These are phyloP conservation scores for Frankliniella fusca DNA, from an alignment of 2,888 invertebrate species.

Conservation along the genomic window DNA sequence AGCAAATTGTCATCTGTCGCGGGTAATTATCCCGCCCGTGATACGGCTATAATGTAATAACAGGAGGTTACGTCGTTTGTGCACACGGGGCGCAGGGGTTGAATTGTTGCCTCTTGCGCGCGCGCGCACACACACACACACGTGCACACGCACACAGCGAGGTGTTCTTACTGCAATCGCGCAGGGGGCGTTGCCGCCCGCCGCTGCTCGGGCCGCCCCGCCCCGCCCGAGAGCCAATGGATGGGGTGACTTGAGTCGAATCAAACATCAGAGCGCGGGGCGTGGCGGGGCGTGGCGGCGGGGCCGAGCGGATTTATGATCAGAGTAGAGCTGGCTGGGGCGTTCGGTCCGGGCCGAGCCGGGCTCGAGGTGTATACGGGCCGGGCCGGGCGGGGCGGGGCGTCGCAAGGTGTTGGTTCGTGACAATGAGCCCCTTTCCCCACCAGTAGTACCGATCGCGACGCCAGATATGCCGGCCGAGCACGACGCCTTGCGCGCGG, in stretches of 20 bases:
- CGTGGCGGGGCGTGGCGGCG: not conserved
- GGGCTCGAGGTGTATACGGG: not conserved
- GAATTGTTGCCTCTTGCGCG: not conserved
- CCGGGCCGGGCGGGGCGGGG: not conserved
- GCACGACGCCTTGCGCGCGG: not conserved
- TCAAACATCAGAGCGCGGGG: not conserved
- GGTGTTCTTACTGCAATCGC: too few relatives aligned
- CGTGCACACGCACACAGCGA: too few relatives aligned
- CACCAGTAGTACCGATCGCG: slow-evolving; percentile 7
- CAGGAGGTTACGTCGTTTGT: too few relatives aligned
- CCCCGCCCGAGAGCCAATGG: too few relatives aligned
- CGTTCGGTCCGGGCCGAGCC: not conserved
- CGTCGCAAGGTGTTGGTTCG: not conserved
- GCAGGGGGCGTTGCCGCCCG: not conserved
- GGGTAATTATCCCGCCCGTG: not conserved
- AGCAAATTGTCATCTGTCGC: slow-evolving; percentile 24
- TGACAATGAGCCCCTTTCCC: slow-evolving; percentile 17
- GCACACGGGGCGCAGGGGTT: not conserved
- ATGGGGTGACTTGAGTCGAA: too few relatives aligned
- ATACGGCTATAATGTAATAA: not conserved
- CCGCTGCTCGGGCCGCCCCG: not conserved
- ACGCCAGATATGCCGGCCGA: slow-evolving; percentile 27
- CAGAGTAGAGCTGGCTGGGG: not conserved
- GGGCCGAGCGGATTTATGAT: not conserved
- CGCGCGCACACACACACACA: too few relatives aligned